Evolutionary conservation across 2,888 invertebrate species (phyloP), one percentile per base, ranked within the genome.

Genomic region (Aleiodes alternator): DNA sequence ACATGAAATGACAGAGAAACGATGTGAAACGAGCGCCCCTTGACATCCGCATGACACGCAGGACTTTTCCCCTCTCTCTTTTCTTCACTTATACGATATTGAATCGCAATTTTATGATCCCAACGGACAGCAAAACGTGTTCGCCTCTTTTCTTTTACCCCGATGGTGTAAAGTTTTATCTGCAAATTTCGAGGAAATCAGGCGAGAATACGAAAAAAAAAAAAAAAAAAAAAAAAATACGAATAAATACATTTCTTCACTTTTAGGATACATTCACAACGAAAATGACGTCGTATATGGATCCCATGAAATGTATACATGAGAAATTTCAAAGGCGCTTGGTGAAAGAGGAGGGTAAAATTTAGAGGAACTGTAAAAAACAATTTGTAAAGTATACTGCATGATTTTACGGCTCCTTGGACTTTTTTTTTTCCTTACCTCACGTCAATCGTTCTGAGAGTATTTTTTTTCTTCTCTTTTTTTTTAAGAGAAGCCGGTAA

Each of bases 121-220:
- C 73, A 73, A 76, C 78, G 72, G 73, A 70, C 76, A 78, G 81
- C 78, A 64, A 69, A 43, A 43, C 43, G 43, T 51, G 53, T 68
- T 75, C 76, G 72, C 68, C 78, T 75, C 72, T 69, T 72, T 59
- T 76, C 73, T 56, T 53, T 72, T 66, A 74, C 74, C 80, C 82
- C 84, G 9, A 11, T 43, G 87, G 84, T 87, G 88, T 88, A 88
- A 89, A 89, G 86, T 89, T 89, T 89, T 88, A 88, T 89, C 86
- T 83, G 85, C 83, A 82, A 87, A 85, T 89, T 87, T 85, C 80
- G 84, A 87, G 84, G 86, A 87, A 88, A 88, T 88, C 89, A 85
- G 80, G 82, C 83, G 80, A 79, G 79, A 79, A 76, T 23, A 23
- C 23, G 23, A 23, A 23, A 23, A 23, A 23, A 23, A 23, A 23